Conservation (phyloP, 2,113 vertebrate genomes). For the Cyphomyrus discorhynchus region DNA sequence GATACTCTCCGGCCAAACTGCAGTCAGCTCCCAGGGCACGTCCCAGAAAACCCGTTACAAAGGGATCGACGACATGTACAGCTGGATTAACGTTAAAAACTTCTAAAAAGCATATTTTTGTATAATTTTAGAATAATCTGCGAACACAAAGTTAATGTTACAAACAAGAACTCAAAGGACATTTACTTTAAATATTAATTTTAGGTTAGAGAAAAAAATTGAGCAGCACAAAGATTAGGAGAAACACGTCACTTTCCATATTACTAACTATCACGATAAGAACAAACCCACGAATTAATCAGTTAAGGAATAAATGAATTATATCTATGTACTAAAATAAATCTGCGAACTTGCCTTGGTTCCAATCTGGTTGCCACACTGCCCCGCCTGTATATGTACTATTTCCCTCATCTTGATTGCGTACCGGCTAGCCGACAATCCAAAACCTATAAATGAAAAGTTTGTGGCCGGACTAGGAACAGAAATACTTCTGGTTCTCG, state of each 20-base stretch:
- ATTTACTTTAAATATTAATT: neutral
- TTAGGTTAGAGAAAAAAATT: neutral
- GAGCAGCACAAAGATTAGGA: neutral
- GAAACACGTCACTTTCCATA: neutral
- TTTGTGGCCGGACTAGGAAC: neutral
- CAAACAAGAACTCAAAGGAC: neutral
- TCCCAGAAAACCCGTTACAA: constrained; percentile 1
- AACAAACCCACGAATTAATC: neutral
- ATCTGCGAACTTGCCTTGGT: constrained; percentile 66
- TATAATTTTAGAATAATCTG: neutral
- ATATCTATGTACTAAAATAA: neutral
- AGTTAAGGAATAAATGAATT: neutral
- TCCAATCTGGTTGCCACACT: constrained; percentile 90
- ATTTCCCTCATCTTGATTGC: constrained; percentile 76
- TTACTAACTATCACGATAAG: neutral
- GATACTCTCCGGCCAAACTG: neutral
- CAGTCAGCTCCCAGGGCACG: neutral
- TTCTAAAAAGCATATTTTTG: neutral
- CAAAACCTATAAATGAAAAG: neutral
- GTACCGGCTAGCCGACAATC: neutral
- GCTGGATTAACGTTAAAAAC: neutral
- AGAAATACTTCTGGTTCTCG: neutral
- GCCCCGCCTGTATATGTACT: constrained; percentile 87
- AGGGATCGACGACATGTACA: neutral
- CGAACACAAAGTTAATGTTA: neutral